Evolutionary conservation across 2,113 vertebrate species (phyloP).

Genomic region (Donacobius atricapilla): DNA sequence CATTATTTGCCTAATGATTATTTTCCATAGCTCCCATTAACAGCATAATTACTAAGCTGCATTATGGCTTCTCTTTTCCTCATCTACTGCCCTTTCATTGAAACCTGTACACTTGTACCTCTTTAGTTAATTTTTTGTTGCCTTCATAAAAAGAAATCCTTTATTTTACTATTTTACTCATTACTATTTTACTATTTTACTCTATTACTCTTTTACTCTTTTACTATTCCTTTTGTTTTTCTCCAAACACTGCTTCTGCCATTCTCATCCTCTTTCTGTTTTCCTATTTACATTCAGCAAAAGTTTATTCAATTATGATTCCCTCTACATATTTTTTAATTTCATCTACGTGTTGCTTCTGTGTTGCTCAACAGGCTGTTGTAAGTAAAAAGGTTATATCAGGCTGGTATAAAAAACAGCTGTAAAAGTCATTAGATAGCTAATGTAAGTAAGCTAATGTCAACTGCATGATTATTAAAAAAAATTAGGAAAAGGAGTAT

Average conservation of each 20-base stretch:
- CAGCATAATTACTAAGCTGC: background rate
- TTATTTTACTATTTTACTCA: background rate
- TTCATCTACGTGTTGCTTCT: background rate
- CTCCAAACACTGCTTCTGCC: background rate
- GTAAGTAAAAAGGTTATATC: background rate
- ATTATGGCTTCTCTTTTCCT: background rate
- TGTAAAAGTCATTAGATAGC: background rate
- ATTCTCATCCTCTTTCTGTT: background rate
- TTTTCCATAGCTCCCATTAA: background rate
- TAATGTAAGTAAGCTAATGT: background rate
- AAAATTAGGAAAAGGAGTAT: background rate
- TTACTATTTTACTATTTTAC: background rate
- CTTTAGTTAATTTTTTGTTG: background rate
- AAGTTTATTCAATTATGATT: background rate
- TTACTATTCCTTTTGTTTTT: background rate
- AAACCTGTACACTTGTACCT: background rate
- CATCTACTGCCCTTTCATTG: background rate
- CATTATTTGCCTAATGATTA: conserved; percentile 12
- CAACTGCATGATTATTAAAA: background rate
- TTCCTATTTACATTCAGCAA: background rate
- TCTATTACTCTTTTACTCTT: background rate
- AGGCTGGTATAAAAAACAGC: background rate
- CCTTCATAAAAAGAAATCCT: background rate
- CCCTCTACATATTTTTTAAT: background rate
- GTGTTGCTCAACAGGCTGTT: background rate